Percentiles rank a stretch among this genome's conserved stretches.
Evolutionary conservation across 53 echinoderm and acorn worm genomes (phyloP).

Genomic region (Paelopatides confundens): DNA sequence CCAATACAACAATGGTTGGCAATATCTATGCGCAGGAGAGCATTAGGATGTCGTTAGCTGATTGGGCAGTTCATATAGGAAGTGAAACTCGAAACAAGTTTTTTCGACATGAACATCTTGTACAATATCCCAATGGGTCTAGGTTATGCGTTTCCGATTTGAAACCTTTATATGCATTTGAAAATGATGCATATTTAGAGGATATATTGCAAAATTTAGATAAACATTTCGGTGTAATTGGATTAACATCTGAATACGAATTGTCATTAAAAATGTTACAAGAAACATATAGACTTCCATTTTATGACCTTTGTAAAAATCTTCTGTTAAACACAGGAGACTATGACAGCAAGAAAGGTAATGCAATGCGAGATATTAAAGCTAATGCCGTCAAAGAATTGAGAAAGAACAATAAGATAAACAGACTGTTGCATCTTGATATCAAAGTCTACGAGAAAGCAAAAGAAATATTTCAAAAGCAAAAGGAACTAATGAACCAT

Average conservation of each 20-base stretch:
- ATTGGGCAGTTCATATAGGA: neutral
- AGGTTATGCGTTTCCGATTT: neutral
- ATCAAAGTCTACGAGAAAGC: slow-evolving; percentile 15
- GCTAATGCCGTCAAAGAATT: neutral
- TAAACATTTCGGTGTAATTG: slow-evolving; percentile 14
- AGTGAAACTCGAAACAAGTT: slow-evolving; percentile 25
- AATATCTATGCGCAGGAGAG: neutral
- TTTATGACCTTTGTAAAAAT: slow-evolving; percentile 23
- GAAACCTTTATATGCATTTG: neutral
- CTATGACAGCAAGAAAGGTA: neutral
- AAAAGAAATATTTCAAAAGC: slow-evolving; percentile 17
- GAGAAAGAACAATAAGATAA: neutral
- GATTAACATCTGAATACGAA: slow-evolving; percentile 11
- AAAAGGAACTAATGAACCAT: too few relatives aligned
- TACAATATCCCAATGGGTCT: neutral
- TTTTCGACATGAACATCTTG: neutral
- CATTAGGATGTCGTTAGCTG: neutral
- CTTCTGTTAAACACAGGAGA: neutral
- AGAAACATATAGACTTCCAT: neutral
- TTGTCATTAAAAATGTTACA: slow-evolving; percentile 2
- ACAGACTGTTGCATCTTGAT: slow-evolving; percentile 6
- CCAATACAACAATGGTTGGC: neutral
- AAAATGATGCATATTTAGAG: neutral
- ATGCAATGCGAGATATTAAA: neutral
- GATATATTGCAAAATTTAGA: slow-evolving; percentile 15